phyloP scores from a whole-genome alignment of 1,140 invertebrate species.

The Drosophila murphyi region DNA sequence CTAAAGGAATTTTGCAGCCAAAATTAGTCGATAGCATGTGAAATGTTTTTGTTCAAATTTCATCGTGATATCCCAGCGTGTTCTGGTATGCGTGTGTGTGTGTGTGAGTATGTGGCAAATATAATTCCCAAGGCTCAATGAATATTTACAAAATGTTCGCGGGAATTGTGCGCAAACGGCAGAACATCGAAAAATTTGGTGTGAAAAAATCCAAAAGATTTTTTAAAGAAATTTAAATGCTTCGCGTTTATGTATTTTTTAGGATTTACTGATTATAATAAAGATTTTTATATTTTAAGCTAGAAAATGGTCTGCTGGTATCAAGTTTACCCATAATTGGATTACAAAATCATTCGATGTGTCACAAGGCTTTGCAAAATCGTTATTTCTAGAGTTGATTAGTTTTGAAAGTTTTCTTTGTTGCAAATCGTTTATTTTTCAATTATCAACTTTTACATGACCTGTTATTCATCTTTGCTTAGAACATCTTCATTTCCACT shows the following conservation, averaged over 20 bases:
- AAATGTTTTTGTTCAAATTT: constrained; percentile 50
- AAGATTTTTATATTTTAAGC: neutral
- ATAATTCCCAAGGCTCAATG: constrained; percentile 19
- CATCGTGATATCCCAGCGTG: neutral
- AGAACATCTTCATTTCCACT: neutral
- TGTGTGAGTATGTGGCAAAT: constrained; percentile 4
- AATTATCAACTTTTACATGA: too few relatives aligned
- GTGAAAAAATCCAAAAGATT: constrained; percentile 5
- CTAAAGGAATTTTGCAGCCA: constrained; percentile 52
- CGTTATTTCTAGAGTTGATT: too few relatives aligned
- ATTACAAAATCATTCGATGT: too few relatives aligned
- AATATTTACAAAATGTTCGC: constrained; percentile 43
- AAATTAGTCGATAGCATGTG: constrained; percentile 70
- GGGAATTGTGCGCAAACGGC: constrained; percentile 9
- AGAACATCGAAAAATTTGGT: constrained; percentile 5
- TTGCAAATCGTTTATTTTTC: too few relatives aligned
- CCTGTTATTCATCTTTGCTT: neutral
- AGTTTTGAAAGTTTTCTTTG: too few relatives aligned
- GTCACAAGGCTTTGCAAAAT: too few relatives aligned
- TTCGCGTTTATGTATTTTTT: neutral
- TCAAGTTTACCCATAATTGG: too few relatives aligned
- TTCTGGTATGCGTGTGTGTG: neutral
- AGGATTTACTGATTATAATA: neutral
- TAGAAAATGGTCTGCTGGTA: too few relatives aligned
- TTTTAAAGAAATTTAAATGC: constrained; percentile 3